These are phyloP conservation scores for Cryptocephalus moraei DNA, from an alignment of 2,888 invertebrate genomes.

Conservation along the genomic window DNA sequence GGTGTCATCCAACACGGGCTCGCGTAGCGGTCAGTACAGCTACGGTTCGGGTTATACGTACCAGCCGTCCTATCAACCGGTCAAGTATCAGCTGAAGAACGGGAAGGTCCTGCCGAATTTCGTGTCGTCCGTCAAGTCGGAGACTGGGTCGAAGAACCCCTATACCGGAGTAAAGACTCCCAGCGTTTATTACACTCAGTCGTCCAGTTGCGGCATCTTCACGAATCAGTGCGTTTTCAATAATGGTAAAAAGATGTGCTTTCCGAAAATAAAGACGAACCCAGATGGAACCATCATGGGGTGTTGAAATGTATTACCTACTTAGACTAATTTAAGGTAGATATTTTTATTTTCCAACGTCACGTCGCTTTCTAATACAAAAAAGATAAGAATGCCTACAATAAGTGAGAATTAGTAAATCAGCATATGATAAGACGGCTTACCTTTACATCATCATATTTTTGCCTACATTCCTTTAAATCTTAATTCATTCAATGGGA, in stretches of 20 bases:
- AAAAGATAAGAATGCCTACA: too few relatives aligned
- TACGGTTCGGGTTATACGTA: slow-evolving; percentile 32
- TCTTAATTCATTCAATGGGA: too few relatives aligned
- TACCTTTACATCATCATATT: too few relatives aligned
- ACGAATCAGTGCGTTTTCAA: slow-evolving; percentile 77
- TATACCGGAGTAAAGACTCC: slow-evolving; percentile 60
- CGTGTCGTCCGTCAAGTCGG: slow-evolving; percentile 70
- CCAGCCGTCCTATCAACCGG: slow-evolving; percentile 27
- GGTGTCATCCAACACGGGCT: slow-evolving; percentile 28
- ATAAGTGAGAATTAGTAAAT: too few relatives aligned
- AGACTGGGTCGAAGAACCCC: slow-evolving; percentile 53
- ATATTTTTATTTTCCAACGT: too few relatives aligned
- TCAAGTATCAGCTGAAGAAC: slow-evolving; percentile 29
- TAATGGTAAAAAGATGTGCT: slow-evolving; percentile 70
- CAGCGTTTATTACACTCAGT: slow-evolving; percentile 75
- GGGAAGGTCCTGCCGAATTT: slow-evolving; percentile 53
- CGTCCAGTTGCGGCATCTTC: slow-evolving; percentile 79
- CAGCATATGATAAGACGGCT: too few relatives aligned
- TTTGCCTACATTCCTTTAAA: too few relatives aligned
- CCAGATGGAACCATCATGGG: slow-evolving; percentile 63
- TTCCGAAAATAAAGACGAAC: slow-evolving; percentile 67
- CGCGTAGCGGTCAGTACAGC: slow-evolving; percentile 27
- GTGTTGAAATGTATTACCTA: slow-evolving; percentile 36
- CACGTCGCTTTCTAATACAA: too few relatives aligned
- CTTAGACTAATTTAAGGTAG: not conserved